Percentiles rank a stretch among this genome's conserved stretches.
Evolutionary conservation across 2,888 invertebrate species (phyloP).

Genomic region (Scaptomyza reducta): DNA sequence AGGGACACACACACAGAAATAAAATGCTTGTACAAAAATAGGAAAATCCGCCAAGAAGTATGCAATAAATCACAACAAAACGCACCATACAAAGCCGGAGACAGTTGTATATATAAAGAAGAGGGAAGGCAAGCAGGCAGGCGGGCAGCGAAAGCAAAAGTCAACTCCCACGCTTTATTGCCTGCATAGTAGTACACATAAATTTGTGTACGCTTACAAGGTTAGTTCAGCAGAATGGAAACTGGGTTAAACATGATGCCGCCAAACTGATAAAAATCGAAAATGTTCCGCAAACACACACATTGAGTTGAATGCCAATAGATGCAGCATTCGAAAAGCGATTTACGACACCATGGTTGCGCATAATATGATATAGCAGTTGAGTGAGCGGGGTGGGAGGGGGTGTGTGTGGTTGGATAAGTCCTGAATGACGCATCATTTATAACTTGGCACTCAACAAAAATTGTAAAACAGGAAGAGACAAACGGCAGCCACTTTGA

Average conservation of each 20-base stretch:
- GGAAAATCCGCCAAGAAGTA: constrained; percentile 67
- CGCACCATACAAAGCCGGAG: constrained; percentile 51
- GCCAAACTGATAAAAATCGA: constrained; percentile 63
- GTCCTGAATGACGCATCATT: constrained; percentile 67
- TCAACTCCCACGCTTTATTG: constrained; percentile 13
- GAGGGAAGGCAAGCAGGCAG: not conserved
- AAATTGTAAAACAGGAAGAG: constrained; percentile 70
- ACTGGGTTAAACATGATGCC: constrained; percentile 64
- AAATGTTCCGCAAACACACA: constrained; percentile 18
- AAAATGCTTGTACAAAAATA: constrained; percentile 57
- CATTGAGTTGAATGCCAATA: constrained; percentile 55
- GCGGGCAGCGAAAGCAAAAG: not conserved
- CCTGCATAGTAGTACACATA: constrained; percentile 52
- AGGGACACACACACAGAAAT: constrained; percentile 12
- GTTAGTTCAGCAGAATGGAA: constrained; percentile 62
- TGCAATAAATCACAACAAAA: constrained; percentile 68
- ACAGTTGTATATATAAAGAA: constrained; percentile 25
- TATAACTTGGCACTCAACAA: constrained; percentile 70
- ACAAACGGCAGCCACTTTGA: constrained; percentile 71
- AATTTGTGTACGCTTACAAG: constrained; percentile 68
- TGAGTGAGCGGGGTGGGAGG: not conserved
- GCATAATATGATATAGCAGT: constrained; percentile 68
- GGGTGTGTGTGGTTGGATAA: constrained; percentile 17
- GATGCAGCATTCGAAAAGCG: constrained; percentile 70
- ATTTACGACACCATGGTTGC: constrained; percentile 71